phyloP scores from a whole-genome alignment of 1,140 invertebrate genomes.

The Drosophila chauvacae region DNA sequence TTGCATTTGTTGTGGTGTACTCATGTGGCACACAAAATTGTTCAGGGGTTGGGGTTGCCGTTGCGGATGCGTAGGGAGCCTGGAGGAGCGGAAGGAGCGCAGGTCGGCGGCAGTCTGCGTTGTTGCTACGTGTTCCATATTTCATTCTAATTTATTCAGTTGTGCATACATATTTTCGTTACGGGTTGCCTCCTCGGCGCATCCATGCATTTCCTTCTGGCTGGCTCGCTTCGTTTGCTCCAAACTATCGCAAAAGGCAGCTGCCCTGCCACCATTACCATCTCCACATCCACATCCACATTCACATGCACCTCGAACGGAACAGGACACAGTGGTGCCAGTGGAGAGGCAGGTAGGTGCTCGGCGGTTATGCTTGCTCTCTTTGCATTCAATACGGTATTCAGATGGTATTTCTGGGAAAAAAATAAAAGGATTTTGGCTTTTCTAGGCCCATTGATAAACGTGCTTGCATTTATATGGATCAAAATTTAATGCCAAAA shows the following conservation, averaged over 20 bases:
- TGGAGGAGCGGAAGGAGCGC: not conserved
- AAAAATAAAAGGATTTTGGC: not conserved
- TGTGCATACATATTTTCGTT: constrained; percentile 83
- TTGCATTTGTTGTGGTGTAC: constrained; percentile 66
- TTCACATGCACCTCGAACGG: constrained; percentile 3
- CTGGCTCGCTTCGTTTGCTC: constrained; percentile 80
- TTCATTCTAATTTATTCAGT: constrained; percentile 83
- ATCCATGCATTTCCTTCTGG: constrained; percentile 82
- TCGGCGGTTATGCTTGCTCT: not conserved
- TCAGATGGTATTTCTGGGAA: not conserved
- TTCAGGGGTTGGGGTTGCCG: constrained; percentile 1
- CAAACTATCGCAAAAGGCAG: constrained; percentile 73
- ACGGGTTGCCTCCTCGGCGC: constrained; percentile 78
- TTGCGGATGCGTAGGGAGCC: constrained; percentile 12
- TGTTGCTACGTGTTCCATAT: constrained; percentile 80
- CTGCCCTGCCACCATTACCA: constrained; percentile 29
- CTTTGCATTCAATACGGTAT: constrained; percentile 6
- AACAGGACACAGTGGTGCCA: constrained; percentile 18
- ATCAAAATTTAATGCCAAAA: constrained; percentile 6
- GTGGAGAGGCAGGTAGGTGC: not conserved
- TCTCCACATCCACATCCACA: not conserved
- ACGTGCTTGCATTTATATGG: constrained; percentile 7
- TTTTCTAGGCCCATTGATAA: constrained; percentile 11
- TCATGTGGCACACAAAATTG: constrained; percentile 58
- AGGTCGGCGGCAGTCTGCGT: constrained; percentile 33